Evolutionary conservation across 2,113 vertebrate species (phyloP).

Genomic region (Pelecanoides urinatrix): DNA sequence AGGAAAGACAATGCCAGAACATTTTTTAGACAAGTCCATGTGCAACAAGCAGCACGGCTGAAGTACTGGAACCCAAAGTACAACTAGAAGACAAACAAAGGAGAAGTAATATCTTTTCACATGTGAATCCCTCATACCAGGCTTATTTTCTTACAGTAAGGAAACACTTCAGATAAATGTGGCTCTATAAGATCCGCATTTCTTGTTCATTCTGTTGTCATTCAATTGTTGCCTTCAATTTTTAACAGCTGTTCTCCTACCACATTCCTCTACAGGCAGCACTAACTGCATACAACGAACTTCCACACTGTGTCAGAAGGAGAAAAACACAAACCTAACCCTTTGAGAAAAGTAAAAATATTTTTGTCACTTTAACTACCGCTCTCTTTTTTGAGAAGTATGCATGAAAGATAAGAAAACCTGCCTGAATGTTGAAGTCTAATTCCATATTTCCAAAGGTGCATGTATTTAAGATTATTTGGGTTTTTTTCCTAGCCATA

Average conservation of each 20-base stretch:
- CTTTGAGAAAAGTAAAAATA: background rate
- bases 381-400: background rate
- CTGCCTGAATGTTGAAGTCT: background rate
- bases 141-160: constrained; percentile 5
- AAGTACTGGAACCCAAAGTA: background rate
- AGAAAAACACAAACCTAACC: background rate
- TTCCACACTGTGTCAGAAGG: too few relatives aligned
- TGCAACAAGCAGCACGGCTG: background rate
- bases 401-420: background rate
- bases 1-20: background rate
- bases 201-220: background rate
- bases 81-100: background rate
- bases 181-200: background rate
- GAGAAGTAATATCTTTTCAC: background rate
- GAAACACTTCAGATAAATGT: constrained; percentile 29
- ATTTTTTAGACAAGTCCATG: background rate
- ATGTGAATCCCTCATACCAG: background rate
- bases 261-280: background rate
- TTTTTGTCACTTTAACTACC: background rate
- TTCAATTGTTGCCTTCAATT: background rate
- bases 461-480: background rate
- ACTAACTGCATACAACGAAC: background rate
- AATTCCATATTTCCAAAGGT: background rate
- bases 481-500: background rate
- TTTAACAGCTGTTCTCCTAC: background rate